Base-by-base conservation (phyloP, 2,113 vertebrate species). In the Suncus etruscus region DNA sequence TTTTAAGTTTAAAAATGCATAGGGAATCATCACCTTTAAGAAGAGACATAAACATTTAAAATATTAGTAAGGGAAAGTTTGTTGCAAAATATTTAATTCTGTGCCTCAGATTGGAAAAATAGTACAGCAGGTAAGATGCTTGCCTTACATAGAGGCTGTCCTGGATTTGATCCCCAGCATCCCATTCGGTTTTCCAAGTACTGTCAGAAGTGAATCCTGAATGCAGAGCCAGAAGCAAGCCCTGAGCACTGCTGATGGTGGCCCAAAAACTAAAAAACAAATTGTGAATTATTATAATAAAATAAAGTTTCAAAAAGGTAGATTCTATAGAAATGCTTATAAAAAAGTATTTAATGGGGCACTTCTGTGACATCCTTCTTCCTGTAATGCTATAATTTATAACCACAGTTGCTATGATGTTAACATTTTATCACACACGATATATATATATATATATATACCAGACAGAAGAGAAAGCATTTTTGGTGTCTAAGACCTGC, bases 1-100 rank as follows among this genome's bases (percentile, higher is more conserved):
- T 96, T 96, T 97, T 94, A 92, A 92, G 87, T 84, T 94, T 96
- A 88, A 95, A 96, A 95, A 69, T 94, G 89, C 96, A 76, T 92
- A 85, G 83, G 94, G 79, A 91, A 89, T 93, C 79, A 50, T 32
- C 83, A 77, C 88, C 90, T 96, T 69, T 90, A 92, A 94, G 69
- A 83, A 97, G 86, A 93, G 31, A 96, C 92, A 97, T 92, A 96
- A 95, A 93, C 50, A 14, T 65, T 84, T 27, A 74, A 87, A 94
- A 95, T 92, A 95, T 74, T 83, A 92, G 32, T 61, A 66, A 5
- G 25, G 29, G 68, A 87, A 84, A 72, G 9, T 45, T 29, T 65
- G 12, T 14, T 70, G 47, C 9, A 68, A 90, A 87, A 90, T 48
- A 29, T 79, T 91, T 73, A 91, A 63, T 58, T 81, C 51, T 77